phyloP scores from a whole-genome alignment of 2,113 vertebrate genomes.

The Menidia beryllina region DNA sequence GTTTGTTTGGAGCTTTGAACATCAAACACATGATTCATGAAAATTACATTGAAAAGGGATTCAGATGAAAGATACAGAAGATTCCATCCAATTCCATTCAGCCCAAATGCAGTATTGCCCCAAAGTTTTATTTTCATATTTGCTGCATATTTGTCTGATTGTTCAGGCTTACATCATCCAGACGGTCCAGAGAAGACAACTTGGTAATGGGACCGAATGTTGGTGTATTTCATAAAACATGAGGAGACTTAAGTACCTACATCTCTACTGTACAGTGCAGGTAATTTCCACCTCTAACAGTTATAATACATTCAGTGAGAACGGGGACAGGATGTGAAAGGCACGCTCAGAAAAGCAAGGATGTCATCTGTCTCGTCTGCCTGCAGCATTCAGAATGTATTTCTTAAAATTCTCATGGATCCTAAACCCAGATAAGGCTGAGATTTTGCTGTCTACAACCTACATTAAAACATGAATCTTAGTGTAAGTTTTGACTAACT shows the following conservation, averaged over 20 bases:
- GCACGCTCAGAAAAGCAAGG: constrained; percentile 9
- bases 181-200: background rate
- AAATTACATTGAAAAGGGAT: constrained; percentile 22
- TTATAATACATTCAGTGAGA: background rate
- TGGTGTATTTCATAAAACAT: too few species aligned
- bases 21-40: constrained; percentile 35
- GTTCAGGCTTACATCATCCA: constrained; percentile 2
- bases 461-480: background rate
- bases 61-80: constrained; percentile 16
- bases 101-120: constrained; percentile 13
- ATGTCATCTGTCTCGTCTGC: constrained; percentile 14
- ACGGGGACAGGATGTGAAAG: constrained; percentile 19
- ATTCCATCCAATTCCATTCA: constrained; percentile 11
- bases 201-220: background rate
- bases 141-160: background rate
- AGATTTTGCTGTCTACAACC: constrained; percentile 8
- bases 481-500: constrained; percentile 27
- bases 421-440: background rate
- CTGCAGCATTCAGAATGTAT: constrained; percentile 1
- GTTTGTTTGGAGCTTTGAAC: constrained; percentile 20
- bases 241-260: constrained; percentile 2
- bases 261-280: constrained; percentile 2
- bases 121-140: constrained; percentile 1
- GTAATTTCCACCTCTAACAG: constrained; percentile 2
- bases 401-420: background rate